Evolutionary conservation across 2,888 invertebrate species (phyloP).

Genomic region (Amphipyra tragopoginis): DNA sequence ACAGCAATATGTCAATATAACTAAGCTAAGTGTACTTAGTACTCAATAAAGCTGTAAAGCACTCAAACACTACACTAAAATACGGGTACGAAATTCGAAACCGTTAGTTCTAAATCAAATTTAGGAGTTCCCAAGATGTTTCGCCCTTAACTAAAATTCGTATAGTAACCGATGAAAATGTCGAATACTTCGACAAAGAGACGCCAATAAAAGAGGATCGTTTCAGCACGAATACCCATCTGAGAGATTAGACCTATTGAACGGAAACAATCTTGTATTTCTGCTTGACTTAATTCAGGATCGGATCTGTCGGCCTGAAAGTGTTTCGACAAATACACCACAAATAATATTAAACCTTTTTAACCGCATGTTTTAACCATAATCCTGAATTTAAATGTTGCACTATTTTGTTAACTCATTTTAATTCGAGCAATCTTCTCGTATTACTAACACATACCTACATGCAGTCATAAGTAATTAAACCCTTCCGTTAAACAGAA

Average conservation of each 20-base stretch:
- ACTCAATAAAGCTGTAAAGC: neutral
- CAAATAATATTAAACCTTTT: slow-evolving; percentile 60
- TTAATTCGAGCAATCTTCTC: too few species aligned
- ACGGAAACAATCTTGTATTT: slow-evolving; percentile 88
- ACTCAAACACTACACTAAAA: slow-evolving; percentile 7
- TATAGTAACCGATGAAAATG: slow-evolving; percentile 70
- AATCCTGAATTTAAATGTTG: slow-evolving; percentile 1
- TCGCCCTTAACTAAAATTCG: slow-evolving; percentile 60
- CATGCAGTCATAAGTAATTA: slow-evolving; percentile 13
- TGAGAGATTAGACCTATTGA: slow-evolving; percentile 87
- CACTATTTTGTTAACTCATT: neutral
- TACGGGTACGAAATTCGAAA: slow-evolving; percentile 23
- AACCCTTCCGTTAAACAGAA: slow-evolving; percentile 30
- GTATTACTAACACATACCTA: neutral
- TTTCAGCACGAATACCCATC: slow-evolving; percentile 87
- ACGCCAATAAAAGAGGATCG: slow-evolving; percentile 85
- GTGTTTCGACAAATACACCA: slow-evolving; percentile 67
- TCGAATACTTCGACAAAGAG: slow-evolving; percentile 80
- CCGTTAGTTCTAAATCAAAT: slow-evolving; percentile 33
- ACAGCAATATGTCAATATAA: too few species aligned
- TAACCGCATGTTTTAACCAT: slow-evolving; percentile 15
- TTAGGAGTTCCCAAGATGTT: slow-evolving; percentile 34
- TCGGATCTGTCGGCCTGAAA: slow-evolving; percentile 71
- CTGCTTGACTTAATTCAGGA: slow-evolving; percentile 81
- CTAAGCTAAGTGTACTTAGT: slow-evolving; percentile 6